Percentiles rank a stretch among this genome's conserved stretches.
Conservation (phyloP, 2,888 invertebrate genomes). For the Bruchidius siliquastri region DNA sequence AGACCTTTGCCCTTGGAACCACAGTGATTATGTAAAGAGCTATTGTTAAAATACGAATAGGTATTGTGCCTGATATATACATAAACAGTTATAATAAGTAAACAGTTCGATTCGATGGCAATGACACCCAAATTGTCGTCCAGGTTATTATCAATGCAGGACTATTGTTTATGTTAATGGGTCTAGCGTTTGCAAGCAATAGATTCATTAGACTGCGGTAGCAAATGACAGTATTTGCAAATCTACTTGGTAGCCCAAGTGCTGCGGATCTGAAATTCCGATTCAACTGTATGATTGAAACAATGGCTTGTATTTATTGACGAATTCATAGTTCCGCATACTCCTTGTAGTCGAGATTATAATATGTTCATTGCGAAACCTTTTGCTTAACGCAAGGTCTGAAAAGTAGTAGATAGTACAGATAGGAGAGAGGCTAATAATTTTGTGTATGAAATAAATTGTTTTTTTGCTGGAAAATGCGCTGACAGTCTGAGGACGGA, state of each 20-base stretch:
- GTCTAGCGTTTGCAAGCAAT: neutral
- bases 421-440: no score
- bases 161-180: neutral
- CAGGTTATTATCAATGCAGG: neutral
- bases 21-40: neutral
- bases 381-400: no score
- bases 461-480: no score
- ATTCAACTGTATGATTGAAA: no score
- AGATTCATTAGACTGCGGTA: neutral
- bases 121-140: neutral
- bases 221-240: neutral
- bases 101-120: conserved; percentile 1
- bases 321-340: no score
- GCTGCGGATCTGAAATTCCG: neutral
- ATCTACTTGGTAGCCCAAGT: neutral
- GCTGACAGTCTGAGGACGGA: no score
- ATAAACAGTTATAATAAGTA: neutral
- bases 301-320: no score
- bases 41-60: neutral
- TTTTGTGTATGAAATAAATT: no score
- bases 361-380: no score
- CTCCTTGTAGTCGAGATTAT: no score
- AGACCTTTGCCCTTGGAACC: neutral
- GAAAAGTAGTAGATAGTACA: no score
- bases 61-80: neutral